phyloP scores from a whole-genome alignment of 2,797 vertebrate species.

The Sphenodon punctatus region DNA sequence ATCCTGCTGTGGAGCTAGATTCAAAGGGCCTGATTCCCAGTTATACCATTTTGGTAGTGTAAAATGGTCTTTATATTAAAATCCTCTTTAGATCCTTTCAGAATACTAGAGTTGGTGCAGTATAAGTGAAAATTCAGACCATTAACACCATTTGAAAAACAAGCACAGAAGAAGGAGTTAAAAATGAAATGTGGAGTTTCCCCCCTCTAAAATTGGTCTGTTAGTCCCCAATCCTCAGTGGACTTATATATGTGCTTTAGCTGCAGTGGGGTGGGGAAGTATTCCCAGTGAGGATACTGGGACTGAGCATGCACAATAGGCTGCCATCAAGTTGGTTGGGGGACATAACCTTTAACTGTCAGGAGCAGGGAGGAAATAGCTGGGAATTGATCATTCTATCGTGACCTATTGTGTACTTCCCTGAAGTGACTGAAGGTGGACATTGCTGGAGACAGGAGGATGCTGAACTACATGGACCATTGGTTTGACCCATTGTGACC shows the following conservation, averaged over 20 bases:
- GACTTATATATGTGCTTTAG: neutral
- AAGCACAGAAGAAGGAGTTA: neutral
- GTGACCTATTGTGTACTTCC: too few relatives aligned
- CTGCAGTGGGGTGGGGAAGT: neutral
- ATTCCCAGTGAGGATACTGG: neutral
- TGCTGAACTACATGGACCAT: too few relatives aligned
- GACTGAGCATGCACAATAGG: neutral
- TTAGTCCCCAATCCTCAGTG: neutral
- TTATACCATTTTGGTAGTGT: neutral
- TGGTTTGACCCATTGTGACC: too few relatives aligned
- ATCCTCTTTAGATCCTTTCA: too few relatives aligned
- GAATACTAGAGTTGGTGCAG: too few relatives aligned
- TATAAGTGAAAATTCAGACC: neutral
- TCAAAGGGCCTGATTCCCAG: neutral
- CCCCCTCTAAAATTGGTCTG: neutral
- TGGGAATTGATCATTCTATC: too few relatives aligned
- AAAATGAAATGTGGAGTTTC: neutral
- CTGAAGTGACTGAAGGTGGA: too few relatives aligned
- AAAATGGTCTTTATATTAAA: neutral
- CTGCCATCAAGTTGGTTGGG: too few relatives aligned
- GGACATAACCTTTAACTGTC: too few relatives aligned
- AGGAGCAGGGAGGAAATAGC: too few relatives aligned
- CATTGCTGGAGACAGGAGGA: too few relatives aligned
- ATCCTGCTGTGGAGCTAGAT: neutral
- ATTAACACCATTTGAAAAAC: neutral